Conservation (phyloP, 64 coral and sea anemone species). For the Actinia equina region DNA sequence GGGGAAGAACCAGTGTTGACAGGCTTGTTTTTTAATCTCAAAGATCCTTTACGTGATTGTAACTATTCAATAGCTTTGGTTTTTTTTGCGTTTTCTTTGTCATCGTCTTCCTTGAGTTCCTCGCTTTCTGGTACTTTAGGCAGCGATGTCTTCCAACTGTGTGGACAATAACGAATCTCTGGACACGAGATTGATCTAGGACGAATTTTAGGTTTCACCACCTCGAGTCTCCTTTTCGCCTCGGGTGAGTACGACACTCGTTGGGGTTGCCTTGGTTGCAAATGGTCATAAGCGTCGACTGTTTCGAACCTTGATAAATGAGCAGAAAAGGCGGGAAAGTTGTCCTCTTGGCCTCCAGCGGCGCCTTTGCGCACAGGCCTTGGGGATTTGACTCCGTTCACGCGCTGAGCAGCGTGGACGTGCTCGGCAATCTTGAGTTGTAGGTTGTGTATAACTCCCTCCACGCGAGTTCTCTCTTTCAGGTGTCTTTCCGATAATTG, state of each 20-base stretch:
- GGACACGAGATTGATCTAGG: constrained; percentile 66
- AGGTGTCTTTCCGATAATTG: constrained; percentile 10
- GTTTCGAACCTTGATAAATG: constrained; percentile 16
- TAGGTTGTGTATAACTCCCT: constrained; percentile 19
- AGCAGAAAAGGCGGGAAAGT: constrained; percentile 31
- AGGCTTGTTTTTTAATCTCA: not conserved
- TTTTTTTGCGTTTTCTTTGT: constrained; percentile 5
- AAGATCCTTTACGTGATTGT: not conserved
- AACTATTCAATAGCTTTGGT: not conserved
- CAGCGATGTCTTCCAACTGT: constrained; percentile 59
- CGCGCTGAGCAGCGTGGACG: not conserved
- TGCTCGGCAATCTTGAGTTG: constrained; percentile 38
- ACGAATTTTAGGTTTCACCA: constrained; percentile 50
- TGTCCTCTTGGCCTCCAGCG: constrained; percentile 23
- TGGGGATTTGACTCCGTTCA: constrained; percentile 55
- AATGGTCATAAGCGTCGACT: not conserved
- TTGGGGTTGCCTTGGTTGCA: not conserved
- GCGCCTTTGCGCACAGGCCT: constrained; percentile 52
- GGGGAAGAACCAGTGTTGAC: not conserved
- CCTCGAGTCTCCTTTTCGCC: constrained; percentile 19
- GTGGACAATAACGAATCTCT: constrained; percentile 48
- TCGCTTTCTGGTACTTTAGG: constrained; percentile 75
- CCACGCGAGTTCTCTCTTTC: constrained; percentile 26
- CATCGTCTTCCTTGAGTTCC: constrained; percentile 47
- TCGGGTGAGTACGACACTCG: constrained; percentile 26